Evolutionary conservation across 2,797 vertebrate genomes (phyloP).

Genomic region (Parotocinclus haroldoi): DNA sequence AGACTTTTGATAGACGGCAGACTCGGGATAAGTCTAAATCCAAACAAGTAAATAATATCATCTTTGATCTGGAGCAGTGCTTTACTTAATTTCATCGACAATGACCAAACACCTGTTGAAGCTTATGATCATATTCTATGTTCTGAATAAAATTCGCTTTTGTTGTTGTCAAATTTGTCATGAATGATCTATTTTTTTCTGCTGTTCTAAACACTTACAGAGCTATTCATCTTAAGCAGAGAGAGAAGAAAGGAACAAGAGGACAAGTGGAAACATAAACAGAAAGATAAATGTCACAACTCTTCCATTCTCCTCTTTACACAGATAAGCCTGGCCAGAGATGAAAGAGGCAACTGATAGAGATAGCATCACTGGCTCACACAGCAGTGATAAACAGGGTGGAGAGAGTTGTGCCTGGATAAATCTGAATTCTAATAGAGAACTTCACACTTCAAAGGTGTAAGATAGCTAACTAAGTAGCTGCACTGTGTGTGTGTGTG

Average conservation of each 20-base stretch:
- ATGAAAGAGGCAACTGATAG: constrained; percentile 63
- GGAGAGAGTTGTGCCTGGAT: constrained; percentile 50
- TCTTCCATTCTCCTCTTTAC: constrained; percentile 47
- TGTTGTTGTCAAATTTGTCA: not conserved
- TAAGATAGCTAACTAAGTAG: constrained; percentile 29
- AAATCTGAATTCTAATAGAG: constrained; percentile 46
- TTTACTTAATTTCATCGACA: not conserved
- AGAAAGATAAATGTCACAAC: constrained; percentile 65
- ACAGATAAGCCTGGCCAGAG: constrained; percentile 63
- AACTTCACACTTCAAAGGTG: constrained; percentile 41
- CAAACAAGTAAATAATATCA: constrained; percentile 20
- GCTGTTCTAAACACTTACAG: constrained; percentile 44
- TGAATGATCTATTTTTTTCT: constrained; percentile 36
- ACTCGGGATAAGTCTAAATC: not conserved
- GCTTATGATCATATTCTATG: constrained; percentile 14
- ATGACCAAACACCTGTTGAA: constrained; percentile 18
- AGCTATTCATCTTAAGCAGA: constrained; percentile 29
- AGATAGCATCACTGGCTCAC: constrained; percentile 61
- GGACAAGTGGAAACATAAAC: constrained; percentile 41
- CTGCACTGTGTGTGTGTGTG: constrained; percentile 18
- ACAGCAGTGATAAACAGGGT: constrained; percentile 55
- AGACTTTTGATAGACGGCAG: not conserved
- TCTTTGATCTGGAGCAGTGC: constrained; percentile 6
- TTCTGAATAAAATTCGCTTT: not conserved
- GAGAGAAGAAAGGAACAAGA: not conserved